Conservation (phyloP, 1,140 invertebrate species). For the Listronotus oregonensis region DNA sequence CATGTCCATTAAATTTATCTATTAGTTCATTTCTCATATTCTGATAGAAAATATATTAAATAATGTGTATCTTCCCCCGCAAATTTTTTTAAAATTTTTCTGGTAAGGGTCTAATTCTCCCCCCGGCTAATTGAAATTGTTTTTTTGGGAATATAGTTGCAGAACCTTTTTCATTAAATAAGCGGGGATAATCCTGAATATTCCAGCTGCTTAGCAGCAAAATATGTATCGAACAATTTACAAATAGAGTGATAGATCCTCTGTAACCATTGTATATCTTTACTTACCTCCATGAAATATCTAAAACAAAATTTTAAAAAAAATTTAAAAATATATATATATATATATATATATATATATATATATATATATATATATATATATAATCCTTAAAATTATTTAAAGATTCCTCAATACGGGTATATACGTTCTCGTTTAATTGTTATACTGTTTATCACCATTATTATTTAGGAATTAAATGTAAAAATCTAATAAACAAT, state of each 20-base stretch:
- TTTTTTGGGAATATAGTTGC: constrained; percentile 82
- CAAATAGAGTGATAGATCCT: constrained; percentile 92
- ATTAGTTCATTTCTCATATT: constrained; percentile 79
- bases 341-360: too few relatives aligned
- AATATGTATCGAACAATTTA: constrained; percentile 97
- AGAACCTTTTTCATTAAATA: constrained; percentile 82
- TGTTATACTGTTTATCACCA: too few relatives aligned
- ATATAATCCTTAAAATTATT: too few relatives aligned
- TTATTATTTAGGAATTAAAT: too few relatives aligned
- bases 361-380: too few relatives aligned
- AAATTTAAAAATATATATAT: too few relatives aligned
- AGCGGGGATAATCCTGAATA: constrained; percentile 72
- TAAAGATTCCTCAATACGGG: too few relatives aligned
- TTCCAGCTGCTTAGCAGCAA: constrained; percentile 80
- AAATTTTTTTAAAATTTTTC: constrained; percentile 82
- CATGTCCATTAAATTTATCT: constrained; percentile 68
- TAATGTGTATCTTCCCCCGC: constrained; percentile 96
- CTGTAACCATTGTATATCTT: constrained; percentile 94
- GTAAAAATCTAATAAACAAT: too few relatives aligned
- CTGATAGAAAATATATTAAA: constrained; percentile 91
- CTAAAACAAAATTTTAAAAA: constrained; percentile 53
- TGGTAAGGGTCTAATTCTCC: constrained; percentile 92
- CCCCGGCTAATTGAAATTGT: constrained; percentile 93
- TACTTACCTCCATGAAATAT: constrained; percentile 91
- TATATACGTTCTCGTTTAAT: too few relatives aligned